Evolutionary conservation across 2,888 invertebrate species (phyloP).

Genomic region (Leptothorax acervorum): DNA sequence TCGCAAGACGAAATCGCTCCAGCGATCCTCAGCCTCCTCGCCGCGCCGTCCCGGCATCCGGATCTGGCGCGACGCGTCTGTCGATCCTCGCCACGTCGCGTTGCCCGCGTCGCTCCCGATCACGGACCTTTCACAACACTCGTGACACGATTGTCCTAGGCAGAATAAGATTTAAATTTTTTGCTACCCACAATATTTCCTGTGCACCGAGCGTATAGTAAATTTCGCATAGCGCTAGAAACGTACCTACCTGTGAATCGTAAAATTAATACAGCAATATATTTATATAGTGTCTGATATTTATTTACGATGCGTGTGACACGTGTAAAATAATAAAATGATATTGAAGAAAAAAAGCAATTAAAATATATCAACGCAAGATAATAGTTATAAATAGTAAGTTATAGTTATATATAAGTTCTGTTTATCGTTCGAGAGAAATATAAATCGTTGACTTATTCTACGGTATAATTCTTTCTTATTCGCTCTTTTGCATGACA

Average conservation of each 20-base stretch:
- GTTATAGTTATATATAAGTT: background rate
- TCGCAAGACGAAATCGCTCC: slow-evolving; percentile 54
- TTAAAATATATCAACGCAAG: background rate
- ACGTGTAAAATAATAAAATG: background rate
- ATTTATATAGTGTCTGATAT: background rate
- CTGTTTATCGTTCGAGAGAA: background rate
- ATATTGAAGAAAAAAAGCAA: background rate
- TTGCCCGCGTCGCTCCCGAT: background rate
- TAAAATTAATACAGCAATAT: background rate
- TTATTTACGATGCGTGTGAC: background rate
- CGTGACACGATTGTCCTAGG: background rate
- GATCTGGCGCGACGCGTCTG: slow-evolving; percentile 54
- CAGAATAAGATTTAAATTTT: background rate
- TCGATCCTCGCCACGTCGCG: slow-evolving; percentile 52
- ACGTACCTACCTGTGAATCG: background rate
- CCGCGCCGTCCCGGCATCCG: slow-evolving; percentile 6
- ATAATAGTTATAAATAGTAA: background rate
- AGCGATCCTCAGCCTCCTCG: slow-evolving; percentile 53
- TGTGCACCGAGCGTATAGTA: background rate
- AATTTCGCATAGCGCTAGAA: background rate
- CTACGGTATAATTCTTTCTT: background rate
- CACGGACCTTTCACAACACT: background rate
- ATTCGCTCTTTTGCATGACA: background rate
- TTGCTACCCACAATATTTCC: background rate
- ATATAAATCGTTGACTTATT: background rate